A percentile compares a stretch with the other conserved stretches of the same genome.
These are phyloP conservation scores for Microcebus lehilahytsara DNA, from an alignment of 2,113 vertebrate genomes.

Conservation along the genomic window DNA sequence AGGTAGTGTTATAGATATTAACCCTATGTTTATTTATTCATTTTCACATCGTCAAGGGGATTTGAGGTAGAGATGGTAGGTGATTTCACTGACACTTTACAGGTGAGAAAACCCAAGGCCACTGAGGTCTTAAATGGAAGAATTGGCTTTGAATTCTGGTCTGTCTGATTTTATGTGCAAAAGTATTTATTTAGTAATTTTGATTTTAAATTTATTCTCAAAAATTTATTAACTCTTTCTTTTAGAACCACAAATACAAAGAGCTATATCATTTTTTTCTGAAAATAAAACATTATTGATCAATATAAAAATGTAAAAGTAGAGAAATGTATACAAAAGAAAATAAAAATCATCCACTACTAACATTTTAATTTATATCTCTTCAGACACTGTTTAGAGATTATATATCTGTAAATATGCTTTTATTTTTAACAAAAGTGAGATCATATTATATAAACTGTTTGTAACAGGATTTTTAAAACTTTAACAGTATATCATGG, in stretches of 20 bases:
- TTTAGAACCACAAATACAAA: conserved; percentile 16
- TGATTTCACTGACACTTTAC: neutral
- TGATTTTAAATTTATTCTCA: conserved; percentile 29
- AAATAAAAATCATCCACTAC: neutral
- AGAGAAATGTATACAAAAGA: neutral
- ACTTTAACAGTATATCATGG: neutral
- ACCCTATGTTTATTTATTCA: neutral
- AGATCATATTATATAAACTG: neutral
- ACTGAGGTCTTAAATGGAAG: neutral
- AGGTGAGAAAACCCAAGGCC: neutral
- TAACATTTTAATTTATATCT: conserved; percentile 47
- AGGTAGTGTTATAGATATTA: neutral
- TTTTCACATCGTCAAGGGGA: neutral
- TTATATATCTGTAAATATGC: neutral
- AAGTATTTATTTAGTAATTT: conserved; percentile 23
- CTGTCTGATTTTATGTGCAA: neutral
- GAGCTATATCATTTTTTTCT: neutral
- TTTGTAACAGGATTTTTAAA: conserved; percentile 13
- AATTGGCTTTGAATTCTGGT: neutral
- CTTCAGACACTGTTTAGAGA: neutral
- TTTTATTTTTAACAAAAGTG: conserved; percentile 25
- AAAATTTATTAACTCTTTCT: conserved; percentile 2
- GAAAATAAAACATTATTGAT: neutral
- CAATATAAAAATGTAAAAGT: conserved; percentile 24
- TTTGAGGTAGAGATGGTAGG: neutral